A percentile compares a stretch with the other conserved stretches of the same genome.
Conservation (phyloP, 2,113 vertebrate genomes). For the Saccopteryx bilineata region DNA sequence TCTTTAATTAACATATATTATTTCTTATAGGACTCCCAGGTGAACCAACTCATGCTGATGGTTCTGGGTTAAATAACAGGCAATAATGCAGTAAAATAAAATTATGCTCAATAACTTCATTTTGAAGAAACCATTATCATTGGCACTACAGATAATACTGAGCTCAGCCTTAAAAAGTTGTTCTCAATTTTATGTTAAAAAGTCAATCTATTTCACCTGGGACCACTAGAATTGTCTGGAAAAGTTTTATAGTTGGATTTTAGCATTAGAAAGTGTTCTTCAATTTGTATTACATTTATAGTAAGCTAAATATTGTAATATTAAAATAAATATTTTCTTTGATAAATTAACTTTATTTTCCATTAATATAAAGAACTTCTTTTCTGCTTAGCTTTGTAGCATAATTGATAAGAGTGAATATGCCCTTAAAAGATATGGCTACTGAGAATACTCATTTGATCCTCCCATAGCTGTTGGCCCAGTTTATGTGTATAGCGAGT, state of each 20-base stretch:
- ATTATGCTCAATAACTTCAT: background rate
- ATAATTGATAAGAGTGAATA: background rate
- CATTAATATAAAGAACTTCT: background rate
- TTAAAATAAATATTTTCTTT: constrained; percentile 17
- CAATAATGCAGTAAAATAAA: background rate
- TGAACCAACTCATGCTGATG: background rate
- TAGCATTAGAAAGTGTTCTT: background rate
- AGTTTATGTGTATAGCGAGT: background rate
- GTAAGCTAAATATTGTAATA: background rate
- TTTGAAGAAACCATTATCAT: background rate
- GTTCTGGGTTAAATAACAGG: background rate
- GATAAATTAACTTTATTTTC: constrained; percentile 4
- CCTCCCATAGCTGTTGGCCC: background rate
- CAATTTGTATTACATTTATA: background rate
- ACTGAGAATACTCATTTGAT: background rate
- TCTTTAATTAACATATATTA: background rate
- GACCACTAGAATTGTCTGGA: background rate
- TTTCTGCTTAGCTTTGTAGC: constrained; percentile 8
- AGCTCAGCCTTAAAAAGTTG: background rate
- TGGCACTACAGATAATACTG: background rate
- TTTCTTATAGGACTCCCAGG: background rate
- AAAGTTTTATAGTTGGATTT: background rate
- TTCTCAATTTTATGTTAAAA: background rate
- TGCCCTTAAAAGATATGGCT: background rate
- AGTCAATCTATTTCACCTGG: background rate